Evolutionary conservation across 2,797 vertebrate species (phyloP), one percentile per base, ranked within the genome.

Genomic region (Sebastes miniatus): DNA sequence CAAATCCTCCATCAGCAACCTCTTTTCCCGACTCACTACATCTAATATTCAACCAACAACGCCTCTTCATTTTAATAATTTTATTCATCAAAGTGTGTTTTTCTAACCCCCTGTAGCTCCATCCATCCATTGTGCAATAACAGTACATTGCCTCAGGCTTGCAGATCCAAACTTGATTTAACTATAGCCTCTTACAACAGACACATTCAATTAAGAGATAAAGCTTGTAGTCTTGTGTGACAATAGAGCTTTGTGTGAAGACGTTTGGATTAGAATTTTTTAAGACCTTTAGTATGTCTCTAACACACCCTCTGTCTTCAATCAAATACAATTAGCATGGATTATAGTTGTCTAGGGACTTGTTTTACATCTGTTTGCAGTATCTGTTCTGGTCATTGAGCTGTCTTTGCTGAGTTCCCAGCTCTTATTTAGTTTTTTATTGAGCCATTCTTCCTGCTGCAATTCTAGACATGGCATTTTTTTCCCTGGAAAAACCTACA

Each of bases 121-220:
- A 61, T 27, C 62, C 34, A 50, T 57, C 54, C 22, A 22, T 22
- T 34, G 1, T 78, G 70, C 62, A 69, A 65, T 56, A 73, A 43
- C 66, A 54, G 1, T 2, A n/a, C n/a, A 10, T 72, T 77, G 66
- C 73, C 57, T 76, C 69, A 77, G 64, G 76, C 64, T 66, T 73
- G 80, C 81, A 83, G 69, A 83, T 80, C 77, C 76, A 66, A 82
- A 83, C 81, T 61, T 82, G 68, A 80, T 70, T 66, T 36, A 25
- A 18, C 25, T 10, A 2, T 14, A 43, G 34, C 39, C 39, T 43
- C 39, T 43, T 43, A 79, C 39, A 76, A 61, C 34, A 71, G 29
- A 62, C 5, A 39, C 18, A 43, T 58, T 68, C 4, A 25, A 3
- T 24, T 16, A 22, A 62, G 39, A 69, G 31, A 71, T 32, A 47